Evolutionary conservation across 2,113 vertebrate species (phyloP).

Genomic region (Phyllostomus hastatus): DNA sequence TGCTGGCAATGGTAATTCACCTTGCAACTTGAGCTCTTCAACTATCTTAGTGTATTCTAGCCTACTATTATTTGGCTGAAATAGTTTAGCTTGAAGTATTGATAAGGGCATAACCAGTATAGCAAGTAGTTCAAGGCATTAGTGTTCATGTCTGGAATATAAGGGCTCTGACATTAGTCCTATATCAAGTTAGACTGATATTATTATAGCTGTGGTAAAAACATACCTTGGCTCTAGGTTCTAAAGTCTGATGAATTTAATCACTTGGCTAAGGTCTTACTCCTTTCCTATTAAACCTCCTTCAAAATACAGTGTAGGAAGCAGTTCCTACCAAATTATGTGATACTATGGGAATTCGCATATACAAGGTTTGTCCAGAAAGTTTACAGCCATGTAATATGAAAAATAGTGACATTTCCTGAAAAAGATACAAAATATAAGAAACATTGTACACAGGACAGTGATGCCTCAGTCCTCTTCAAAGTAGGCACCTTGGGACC

Average conservation of each 20-base stretch:
- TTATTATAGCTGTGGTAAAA: neutral
- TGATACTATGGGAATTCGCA: neutral
- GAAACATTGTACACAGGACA: too few relatives aligned
- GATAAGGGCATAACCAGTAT: neutral
- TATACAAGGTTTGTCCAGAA: neutral
- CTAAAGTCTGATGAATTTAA: neutral
- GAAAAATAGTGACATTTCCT: too few relatives aligned
- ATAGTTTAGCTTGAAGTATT: conserved; percentile 51
- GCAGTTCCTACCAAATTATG: neutral
- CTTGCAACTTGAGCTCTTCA: conserved; percentile 15
- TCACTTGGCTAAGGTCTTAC: neutral
- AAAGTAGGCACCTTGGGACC: too few relatives aligned
- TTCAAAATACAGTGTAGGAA: neutral
- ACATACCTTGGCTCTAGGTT: neutral
- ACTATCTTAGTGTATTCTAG: neutral
- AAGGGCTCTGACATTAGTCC: neutral
- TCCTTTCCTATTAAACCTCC: neutral
- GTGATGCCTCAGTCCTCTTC: too few relatives aligned
- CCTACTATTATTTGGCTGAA: neutral
- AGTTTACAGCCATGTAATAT: too few relatives aligned
- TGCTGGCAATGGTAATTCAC: neutral
- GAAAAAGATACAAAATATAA: too few relatives aligned
- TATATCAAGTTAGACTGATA: neutral
- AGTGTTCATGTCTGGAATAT: conserved; percentile 31
- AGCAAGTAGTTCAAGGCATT: neutral